phyloP scores from a whole-genome alignment of 2,888 invertebrate genomes.

The Cantharis nigra region DNA sequence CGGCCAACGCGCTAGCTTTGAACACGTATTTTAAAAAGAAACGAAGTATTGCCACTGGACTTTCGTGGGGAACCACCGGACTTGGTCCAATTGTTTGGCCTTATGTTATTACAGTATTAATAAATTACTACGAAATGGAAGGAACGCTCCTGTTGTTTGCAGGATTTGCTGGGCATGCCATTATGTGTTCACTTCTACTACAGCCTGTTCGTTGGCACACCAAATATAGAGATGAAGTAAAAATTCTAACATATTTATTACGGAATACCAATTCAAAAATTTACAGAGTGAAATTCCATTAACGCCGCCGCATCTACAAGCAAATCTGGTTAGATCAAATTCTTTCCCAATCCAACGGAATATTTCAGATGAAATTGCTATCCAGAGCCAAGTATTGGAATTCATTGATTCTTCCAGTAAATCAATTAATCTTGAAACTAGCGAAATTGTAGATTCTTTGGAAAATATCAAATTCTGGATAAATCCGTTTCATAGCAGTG shows the following conservation, averaged over 20 bases:
- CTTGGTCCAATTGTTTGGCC: conserved; percentile 76
- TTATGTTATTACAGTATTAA: conserved; percentile 68
- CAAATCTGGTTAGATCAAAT: background rate
- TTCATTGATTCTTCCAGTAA: background rate
- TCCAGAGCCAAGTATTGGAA: background rate
- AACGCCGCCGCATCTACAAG: background rate
- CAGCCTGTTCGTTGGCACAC: conserved; percentile 79
- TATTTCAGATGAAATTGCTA: background rate
- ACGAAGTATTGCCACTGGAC: conserved; percentile 71
- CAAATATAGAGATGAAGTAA: conserved; percentile 51
- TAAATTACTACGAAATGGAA: conserved; percentile 65
- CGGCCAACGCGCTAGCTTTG: conserved; percentile 71
- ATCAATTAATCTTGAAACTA: background rate
- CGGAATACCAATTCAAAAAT: background rate
- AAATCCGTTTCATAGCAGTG: background rate
- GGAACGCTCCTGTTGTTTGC: conserved; percentile 70
- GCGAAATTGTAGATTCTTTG: background rate
- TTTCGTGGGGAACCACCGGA: conserved; percentile 74
- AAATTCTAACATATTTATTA: conserved; percentile 18
- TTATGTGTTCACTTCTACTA: conserved; percentile 68
- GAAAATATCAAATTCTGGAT: background rate
- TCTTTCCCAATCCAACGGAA: background rate
- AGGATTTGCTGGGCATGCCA: conserved; percentile 69
- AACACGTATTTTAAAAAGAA: conserved; percentile 75
- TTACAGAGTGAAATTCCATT: background rate